phyloP scores from a whole-genome alignment of 1,140 invertebrate genomes.

The Eufriesea mexicana region DNA sequence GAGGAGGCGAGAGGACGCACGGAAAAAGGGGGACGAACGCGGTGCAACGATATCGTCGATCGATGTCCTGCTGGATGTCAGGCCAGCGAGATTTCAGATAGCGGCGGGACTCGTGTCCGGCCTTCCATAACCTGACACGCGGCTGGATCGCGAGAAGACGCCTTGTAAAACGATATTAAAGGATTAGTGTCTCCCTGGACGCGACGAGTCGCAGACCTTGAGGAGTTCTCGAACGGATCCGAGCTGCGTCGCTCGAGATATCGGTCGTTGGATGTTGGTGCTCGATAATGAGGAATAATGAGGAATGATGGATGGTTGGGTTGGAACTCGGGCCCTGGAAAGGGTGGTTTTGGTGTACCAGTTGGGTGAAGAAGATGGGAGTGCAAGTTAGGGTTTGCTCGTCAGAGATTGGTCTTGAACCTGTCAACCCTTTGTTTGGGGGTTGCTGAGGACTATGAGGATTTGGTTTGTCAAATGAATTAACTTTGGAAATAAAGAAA shows the following conservation, averaged over 20 bases:
- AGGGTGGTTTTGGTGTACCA: too few relatives aligned
- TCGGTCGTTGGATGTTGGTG: conserved; percentile 19
- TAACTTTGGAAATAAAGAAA: too few relatives aligned
- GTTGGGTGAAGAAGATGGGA: too few relatives aligned
- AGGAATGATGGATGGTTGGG: too few relatives aligned
- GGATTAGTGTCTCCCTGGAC: conserved; percentile 71
- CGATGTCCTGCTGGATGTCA: conserved; percentile 64
- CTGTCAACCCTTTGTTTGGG: too few relatives aligned
- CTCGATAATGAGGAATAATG: background rate
- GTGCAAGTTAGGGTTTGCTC: too few relatives aligned
- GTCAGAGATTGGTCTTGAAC: too few relatives aligned
- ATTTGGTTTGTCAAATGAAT: too few relatives aligned
- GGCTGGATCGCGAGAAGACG: conserved; percentile 48
- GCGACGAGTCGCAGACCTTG: conserved; percentile 37
- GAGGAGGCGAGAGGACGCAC: conserved; percentile 27
- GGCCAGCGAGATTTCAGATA: conserved; percentile 36
- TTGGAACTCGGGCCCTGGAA: too few relatives aligned
- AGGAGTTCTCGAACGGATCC: conserved; percentile 39
- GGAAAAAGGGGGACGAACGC: conserved; percentile 55
- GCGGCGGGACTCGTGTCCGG: conserved; percentile 41
- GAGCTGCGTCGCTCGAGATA: conserved; percentile 17
- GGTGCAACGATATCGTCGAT: conserved; percentile 56
- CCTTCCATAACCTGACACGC: conserved; percentile 50
- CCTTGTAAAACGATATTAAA: conserved; percentile 71
- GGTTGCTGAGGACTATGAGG: too few relatives aligned